Percentiles rank a stretch among this genome's conserved stretches.
Conservation (phyloP, 1,140 invertebrate species). For the Drosophila rhopaloa region DNA sequence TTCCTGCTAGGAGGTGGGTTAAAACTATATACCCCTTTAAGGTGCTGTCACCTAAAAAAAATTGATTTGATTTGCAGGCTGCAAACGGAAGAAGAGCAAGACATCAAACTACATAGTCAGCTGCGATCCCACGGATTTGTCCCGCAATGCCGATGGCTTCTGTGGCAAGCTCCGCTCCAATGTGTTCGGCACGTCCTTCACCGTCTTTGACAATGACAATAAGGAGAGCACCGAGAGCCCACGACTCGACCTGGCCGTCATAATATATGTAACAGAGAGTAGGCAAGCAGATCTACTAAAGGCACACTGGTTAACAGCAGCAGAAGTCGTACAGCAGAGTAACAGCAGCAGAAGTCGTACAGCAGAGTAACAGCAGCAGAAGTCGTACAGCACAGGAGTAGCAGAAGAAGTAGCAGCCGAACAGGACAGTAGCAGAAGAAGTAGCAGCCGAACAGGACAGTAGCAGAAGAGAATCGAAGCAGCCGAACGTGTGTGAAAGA, state of each 20-base stretch:
- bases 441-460: too few species aligned
- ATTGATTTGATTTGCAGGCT: slow-evolving; percentile 76
- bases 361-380: too few species aligned
- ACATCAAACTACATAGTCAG: slow-evolving; percentile 99
- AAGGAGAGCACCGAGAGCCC: slow-evolving; percentile 90
- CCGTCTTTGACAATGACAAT: slow-evolving; percentile 96
- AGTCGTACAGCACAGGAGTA: too few species aligned
- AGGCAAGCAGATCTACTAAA: too few species aligned
- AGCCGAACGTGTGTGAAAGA: too few species aligned
- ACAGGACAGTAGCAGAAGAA: too few species aligned
- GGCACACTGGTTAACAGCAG: too few species aligned
- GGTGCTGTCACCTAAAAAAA: too few species aligned
- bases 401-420: too few species aligned
- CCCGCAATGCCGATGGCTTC: slow-evolving; percentile 95
- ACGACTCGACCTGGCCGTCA: slow-evolving; percentile 95
- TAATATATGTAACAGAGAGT: slow-evolving; percentile 86
- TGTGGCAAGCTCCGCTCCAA: slow-evolving; percentile 97
- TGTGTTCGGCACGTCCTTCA: slow-evolving; percentile 98
- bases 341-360: too few species aligned
- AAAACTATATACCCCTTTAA: neutral
- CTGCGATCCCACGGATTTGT: slow-evolving; percentile 98
- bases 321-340: too few species aligned
- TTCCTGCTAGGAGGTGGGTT: slow-evolving; percentile 94
- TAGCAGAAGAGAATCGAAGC: too few species aligned
- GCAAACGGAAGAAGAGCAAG: slow-evolving; percentile 98